Evolutionary conservation across 37 sponge, comb jelly and placozoan genomes (phyloP).

Genomic region (Crambe crambe): DNA sequence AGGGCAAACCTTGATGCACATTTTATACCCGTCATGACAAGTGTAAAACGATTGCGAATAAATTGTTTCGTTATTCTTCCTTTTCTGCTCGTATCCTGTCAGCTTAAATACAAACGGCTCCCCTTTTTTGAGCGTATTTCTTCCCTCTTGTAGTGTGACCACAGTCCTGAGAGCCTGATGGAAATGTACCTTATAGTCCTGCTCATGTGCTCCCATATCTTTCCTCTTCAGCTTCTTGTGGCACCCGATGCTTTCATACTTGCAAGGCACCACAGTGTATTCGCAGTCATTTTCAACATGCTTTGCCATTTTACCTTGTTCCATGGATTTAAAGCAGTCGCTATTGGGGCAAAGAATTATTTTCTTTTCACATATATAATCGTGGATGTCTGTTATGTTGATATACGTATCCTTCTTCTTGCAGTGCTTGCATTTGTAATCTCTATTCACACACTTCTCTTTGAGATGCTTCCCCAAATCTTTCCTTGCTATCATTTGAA

Average conservation of each 20-base stretch:
- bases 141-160: background rate
- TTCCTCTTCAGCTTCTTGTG: background rate
- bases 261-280: slow-evolving; percentile 11
- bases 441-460: slow-evolving; percentile 11
- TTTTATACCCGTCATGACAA: slow-evolving; percentile 25
- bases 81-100: background rate
- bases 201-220: slow-evolving; percentile 20
- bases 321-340: background rate
- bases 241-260: slow-evolving; percentile 33
- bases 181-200: background rate
- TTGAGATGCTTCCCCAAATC: slow-evolving; percentile 1
- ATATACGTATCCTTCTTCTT: slow-evolving; percentile 9
- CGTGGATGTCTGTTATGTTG: slow-evolving; percentile 26
- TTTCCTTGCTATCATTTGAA: background rate
- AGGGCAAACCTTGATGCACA: slow-evolving; percentile 27
- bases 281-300: background rate
- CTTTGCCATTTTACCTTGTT: background rate
- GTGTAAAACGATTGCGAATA: slow-evolving; percentile 26
- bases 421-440: slow-evolving; percentile 27
- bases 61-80: background rate
- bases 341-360: slow-evolving; percentile 23
- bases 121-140: background rate
- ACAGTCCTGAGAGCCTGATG: background rate
- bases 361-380: slow-evolving; percentile 5
- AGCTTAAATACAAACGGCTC: background rate